These are phyloP conservation scores for Ornithoptera priamus DNA, from an alignment of 2,888 invertebrate species.

Conservation along the genomic window DNA sequence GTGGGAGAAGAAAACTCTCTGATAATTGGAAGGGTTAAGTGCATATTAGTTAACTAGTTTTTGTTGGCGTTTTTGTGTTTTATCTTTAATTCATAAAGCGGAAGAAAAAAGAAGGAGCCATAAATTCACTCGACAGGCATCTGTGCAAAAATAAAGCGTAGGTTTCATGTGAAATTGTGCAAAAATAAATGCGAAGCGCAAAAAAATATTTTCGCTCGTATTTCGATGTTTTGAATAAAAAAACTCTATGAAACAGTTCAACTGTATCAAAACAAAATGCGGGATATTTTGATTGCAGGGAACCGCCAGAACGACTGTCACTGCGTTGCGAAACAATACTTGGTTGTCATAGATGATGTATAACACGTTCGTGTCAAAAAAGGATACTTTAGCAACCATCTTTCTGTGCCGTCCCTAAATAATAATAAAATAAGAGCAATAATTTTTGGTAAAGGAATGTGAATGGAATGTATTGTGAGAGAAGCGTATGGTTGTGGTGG, in stretches of 20 bases:
- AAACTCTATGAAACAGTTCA: not conserved
- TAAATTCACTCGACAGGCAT: not conserved
- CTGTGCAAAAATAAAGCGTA: constrained; percentile 13
- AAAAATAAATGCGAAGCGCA: constrained; percentile 12
- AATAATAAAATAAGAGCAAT: not conserved
- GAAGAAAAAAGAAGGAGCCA: not conserved
- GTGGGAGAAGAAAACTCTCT: not conserved
- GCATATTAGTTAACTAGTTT: not conserved
- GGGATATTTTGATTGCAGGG: not conserved
- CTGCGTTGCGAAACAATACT: not conserved
- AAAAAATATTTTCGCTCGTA: not conserved
- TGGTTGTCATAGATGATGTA: not conserved
- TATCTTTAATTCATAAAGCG: not conserved
- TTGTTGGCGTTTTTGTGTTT: not conserved
- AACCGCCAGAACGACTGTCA: constrained; percentile 10
- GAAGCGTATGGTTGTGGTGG: constrained; percentile 39
- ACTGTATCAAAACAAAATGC: constrained; percentile 7
- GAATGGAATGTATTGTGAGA: constrained; percentile 28
- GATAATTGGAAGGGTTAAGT: not conserved
- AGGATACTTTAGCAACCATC: not conserved
- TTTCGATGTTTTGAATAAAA: not conserved
- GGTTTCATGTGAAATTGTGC: constrained; percentile 10
- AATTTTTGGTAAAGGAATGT: constrained; percentile 23
- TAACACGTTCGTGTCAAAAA: no score
- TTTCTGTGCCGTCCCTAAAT: constrained; percentile 13